phyloP scores from a whole-genome alignment of 2,113 vertebrate genomes.

The Theristicus caerulescens region DNA sequence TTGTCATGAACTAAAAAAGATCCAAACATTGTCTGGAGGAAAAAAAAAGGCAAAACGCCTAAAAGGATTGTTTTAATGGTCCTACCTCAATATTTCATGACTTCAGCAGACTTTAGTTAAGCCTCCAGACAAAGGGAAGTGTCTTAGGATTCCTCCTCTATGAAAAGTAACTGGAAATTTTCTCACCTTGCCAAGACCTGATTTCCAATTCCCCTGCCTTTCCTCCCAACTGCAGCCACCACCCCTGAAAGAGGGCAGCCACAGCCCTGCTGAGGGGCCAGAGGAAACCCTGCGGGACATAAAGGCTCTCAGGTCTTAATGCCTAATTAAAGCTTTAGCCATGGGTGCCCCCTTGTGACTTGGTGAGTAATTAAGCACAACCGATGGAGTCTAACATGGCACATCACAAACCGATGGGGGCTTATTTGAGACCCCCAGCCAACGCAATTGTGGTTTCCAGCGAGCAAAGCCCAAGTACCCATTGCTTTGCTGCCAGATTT shows the following conservation, averaged over 20 bases:
- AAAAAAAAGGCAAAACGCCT: background rate
- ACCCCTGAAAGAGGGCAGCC: no score
- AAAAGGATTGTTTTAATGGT: background rate
- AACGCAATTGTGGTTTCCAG: rapidly evolving
- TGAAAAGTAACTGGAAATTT: background rate
- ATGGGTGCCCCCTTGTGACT: slow-evolving; percentile 60
- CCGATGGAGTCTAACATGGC: background rate
- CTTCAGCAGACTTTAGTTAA: background rate
- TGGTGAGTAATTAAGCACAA: background rate
- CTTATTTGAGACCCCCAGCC: background rate
- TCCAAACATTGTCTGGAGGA: background rate
- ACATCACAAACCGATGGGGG: rapidly evolving
- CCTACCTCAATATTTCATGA: background rate
- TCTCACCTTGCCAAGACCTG: background rate
- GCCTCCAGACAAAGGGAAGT: background rate
- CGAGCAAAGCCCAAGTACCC: rapidly evolving
- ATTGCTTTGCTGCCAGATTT: background rate
- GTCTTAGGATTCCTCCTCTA: background rate
- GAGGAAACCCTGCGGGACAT: background rate
- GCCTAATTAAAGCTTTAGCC: slow-evolving; percentile 14
- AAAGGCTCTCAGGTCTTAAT: background rate
- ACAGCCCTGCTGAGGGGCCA: background rate
- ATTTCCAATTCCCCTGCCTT: background rate
- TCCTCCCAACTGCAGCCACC: background rate
- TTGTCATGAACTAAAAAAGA: background rate